Evolutionary conservation across 2,113 vertebrate species (phyloP).

Genomic region (Ictalurus furcatus): DNA sequence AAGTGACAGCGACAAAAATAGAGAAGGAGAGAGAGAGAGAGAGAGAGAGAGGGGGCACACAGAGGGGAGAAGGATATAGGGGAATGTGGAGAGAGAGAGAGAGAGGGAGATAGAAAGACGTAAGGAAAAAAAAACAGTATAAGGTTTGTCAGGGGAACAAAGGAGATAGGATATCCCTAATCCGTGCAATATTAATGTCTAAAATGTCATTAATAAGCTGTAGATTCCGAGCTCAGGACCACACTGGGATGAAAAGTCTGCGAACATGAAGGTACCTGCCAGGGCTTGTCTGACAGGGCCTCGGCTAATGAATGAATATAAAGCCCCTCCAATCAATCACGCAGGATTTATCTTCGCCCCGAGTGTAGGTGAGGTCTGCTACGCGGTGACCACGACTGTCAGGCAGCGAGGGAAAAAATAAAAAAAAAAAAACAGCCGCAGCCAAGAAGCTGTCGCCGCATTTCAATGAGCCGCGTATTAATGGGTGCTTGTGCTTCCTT

Average conservation of each 20-base stretch:
- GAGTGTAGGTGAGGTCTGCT: conserved; percentile 76
- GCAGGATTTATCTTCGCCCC: conserved; percentile 75
- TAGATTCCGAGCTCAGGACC: conserved; percentile 74
- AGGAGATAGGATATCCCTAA: conserved; percentile 76
- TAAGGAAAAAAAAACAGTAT: conserved; percentile 49
- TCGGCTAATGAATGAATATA: conserved; percentile 80
- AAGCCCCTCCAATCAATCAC: conserved; percentile 77
- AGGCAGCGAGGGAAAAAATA: conserved; percentile 51
- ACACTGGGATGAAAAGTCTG: conserved; percentile 76
- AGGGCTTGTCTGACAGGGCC: conserved; percentile 78
- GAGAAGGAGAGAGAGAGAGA: conserved; percentile 27
- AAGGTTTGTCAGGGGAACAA: conserved; percentile 62
- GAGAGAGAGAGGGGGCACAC: conserved; percentile 16
- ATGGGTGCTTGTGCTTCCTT: conserved; percentile 64
- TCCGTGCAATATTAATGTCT: conserved; percentile 75
- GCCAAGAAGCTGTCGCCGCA: conserved; percentile 70
- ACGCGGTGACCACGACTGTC: conserved; percentile 77
- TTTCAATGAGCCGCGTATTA: conserved; percentile 68
- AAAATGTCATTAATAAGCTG: conserved; percentile 81
- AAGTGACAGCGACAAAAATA: conserved; percentile 50
- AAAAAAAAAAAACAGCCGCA: conserved; percentile 41
- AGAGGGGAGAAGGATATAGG: conserved; percentile 14
- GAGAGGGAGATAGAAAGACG: conserved; percentile 27
- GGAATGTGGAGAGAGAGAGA: conserved; percentile 10
- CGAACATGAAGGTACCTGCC: conserved; percentile 80